Conservation (phyloP, 1,140 invertebrate genomes). For the Plectus sambesii region DNA sequence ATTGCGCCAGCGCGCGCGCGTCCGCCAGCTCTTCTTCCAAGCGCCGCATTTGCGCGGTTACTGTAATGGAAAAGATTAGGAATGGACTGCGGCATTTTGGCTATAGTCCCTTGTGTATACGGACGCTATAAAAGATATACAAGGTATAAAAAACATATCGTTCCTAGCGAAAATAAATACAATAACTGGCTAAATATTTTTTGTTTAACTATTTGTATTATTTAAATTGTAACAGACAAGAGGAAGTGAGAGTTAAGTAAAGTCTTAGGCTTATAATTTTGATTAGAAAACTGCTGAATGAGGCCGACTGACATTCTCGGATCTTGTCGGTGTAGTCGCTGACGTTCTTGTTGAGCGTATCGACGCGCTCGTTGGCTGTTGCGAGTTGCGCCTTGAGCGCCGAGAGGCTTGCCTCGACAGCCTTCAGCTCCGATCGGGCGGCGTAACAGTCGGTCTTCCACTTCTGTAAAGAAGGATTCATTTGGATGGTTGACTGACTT, state of each 20-base stretch:
- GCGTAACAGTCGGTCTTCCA: constrained; percentile 44
- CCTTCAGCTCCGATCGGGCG: constrained; percentile 38
- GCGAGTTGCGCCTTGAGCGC: constrained; percentile 38
- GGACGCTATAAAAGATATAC: no score
- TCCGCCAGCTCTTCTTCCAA: constrained; percentile 41
- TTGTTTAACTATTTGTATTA: no score
- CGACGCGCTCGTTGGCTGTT: constrained; percentile 34
- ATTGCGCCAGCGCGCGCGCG: constrained; percentile 16
- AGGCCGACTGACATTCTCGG: constrained; percentile 31
- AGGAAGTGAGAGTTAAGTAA: no score
- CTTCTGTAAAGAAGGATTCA: constrained; percentile 27
- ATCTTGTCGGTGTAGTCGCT: constrained; percentile 43
- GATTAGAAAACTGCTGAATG: no score
- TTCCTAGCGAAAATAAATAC: no score
- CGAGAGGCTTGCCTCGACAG: constrained; percentile 36
- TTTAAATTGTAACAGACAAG: no score
- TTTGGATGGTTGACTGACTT: neutral
- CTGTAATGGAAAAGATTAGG: no score
- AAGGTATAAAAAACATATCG: no score
- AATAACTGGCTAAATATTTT: no score
- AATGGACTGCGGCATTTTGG: no score
- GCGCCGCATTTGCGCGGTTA: constrained; percentile 36
- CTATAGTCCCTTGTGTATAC: no score
- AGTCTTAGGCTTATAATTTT: neutral
- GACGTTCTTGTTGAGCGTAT: constrained; percentile 41